Percentiles rank a stretch among this genome's conserved stretches.
These are phyloP conservation scores for Phymanthus crucifer DNA, from an alignment of 92 coral and sea anemone genomes.

Conservation along the genomic window DNA sequence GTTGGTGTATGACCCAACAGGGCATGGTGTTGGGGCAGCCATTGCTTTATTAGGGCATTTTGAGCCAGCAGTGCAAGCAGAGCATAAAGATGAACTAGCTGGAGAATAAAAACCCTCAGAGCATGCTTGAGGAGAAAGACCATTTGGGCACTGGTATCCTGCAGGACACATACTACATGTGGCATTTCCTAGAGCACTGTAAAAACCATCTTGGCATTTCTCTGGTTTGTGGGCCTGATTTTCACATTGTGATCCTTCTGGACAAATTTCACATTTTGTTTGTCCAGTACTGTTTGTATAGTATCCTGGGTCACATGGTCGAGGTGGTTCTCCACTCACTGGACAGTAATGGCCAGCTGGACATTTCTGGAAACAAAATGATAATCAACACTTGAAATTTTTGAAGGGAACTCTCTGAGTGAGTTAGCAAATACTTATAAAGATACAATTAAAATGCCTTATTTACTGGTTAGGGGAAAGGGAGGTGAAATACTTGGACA, in stretches of 20 bases:
- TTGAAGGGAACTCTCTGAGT: too few relatives aligned
- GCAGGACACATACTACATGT: conserved; percentile 84
- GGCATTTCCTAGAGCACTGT: conserved; percentile 78
- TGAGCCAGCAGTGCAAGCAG: conserved; percentile 73
- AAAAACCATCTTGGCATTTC: conserved; percentile 71
- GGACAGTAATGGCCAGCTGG: conserved; percentile 88
- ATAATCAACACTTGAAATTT: not conserved
- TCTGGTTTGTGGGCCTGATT: conserved; percentile 76
- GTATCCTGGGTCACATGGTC: conserved; percentile 88
- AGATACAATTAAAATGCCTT: too few relatives aligned
- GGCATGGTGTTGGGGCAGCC: conserved; percentile 79
- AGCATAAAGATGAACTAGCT: conserved; percentile 55
- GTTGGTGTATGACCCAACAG: conserved; percentile 81
- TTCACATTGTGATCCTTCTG: conserved; percentile 84
- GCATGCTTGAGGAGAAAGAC: conserved; percentile 70
- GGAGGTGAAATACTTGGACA: too few relatives aligned
- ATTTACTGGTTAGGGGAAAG: too few relatives aligned
- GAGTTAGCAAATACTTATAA: too few relatives aligned
- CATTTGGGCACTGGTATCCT: conserved; percentile 82
- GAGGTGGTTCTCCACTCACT: conserved; percentile 65
- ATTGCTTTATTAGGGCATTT: conserved; percentile 76
- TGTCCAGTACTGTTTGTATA: conserved; percentile 81
- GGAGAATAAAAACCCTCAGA: conserved; percentile 66
- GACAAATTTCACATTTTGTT: conserved; percentile 78
- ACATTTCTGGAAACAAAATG: conserved; percentile 60